These are phyloP conservation scores for Quadroppia sp. DNA, from an alignment of 2,888 invertebrate species.

Conservation along the genomic window DNA sequence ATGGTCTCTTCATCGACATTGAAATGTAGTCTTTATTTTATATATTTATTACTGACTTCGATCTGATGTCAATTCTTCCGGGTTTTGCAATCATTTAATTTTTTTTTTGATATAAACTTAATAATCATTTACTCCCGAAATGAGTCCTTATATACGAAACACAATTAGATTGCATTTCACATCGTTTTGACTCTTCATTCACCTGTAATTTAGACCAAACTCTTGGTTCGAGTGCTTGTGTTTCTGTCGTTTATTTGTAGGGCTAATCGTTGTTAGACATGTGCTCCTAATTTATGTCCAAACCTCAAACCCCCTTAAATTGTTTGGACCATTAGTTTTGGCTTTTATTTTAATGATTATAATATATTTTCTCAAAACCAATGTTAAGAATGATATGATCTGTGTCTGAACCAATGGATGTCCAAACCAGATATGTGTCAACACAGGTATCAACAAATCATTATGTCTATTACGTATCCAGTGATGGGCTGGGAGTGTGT, in stretches of 20 bases:
- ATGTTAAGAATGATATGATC: background rate
- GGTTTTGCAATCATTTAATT: constrained; percentile 18
- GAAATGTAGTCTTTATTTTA: constrained; percentile 4
- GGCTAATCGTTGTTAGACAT: constrained; percentile 31
- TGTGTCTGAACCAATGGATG: constrained; percentile 23
- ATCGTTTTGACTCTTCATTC: background rate
- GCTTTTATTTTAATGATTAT: constrained; percentile 14
- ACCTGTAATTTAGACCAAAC: constrained; percentile 3
- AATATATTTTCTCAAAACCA: constrained; percentile 12
- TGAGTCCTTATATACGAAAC: background rate
- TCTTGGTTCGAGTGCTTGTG: background rate
- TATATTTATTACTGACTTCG: background rate
- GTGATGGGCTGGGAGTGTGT: background rate
- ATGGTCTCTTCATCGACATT: background rate
- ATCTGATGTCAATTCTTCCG: constrained; percentile 19
- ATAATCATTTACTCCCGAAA: constrained; percentile 17
- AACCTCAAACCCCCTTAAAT: background rate
- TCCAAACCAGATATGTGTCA: background rate
- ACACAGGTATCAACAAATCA: background rate
- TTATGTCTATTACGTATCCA: background rate
- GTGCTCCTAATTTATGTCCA: constrained; percentile 19
- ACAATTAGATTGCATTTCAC: background rate
- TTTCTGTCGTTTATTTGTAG: constrained; percentile 4
- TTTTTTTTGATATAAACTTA: background rate
- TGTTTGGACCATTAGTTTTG: background rate